Evolutionary conservation across 2,797 vertebrate species (phyloP).

Genomic region (Chelmon rostratus): DNA sequence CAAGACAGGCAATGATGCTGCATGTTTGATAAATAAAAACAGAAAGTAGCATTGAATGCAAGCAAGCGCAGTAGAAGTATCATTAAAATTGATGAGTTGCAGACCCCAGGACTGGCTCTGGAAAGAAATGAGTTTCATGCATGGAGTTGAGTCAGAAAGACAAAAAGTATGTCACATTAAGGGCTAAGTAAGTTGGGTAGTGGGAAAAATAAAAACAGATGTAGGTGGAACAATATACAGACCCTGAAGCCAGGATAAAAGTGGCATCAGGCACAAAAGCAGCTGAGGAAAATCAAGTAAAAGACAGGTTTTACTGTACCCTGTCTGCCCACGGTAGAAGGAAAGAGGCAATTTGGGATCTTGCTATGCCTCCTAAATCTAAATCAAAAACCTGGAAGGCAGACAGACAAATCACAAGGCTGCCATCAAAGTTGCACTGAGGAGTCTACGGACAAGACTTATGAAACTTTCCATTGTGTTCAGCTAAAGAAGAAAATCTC

Average conservation of each 20-base stretch:
- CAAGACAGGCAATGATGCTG: background rate
- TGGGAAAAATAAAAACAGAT: slow-evolving; percentile 62
- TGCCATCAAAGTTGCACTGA: slow-evolving; percentile 28
- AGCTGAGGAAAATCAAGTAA: slow-evolving; percentile 43
- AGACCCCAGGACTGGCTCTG: background rate
- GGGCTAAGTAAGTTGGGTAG: slow-evolving; percentile 23
- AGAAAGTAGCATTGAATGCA: background rate
- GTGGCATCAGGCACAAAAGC: slow-evolving; percentile 47
- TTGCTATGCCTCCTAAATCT: slow-evolving; percentile 28
- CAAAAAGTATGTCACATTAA: slow-evolving; percentile 47
- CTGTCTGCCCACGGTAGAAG: slow-evolving; percentile 17
- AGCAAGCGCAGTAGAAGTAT: slow-evolving; percentile 5
- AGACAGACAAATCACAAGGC: slow-evolving; percentile 20
- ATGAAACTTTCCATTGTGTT: slow-evolving; percentile 23
- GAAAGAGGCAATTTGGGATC: slow-evolving; percentile 30
- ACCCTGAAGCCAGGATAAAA: slow-evolving; percentile 52
- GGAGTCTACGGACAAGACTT: slow-evolving; percentile 20
- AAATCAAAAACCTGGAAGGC: slow-evolving; percentile 34
- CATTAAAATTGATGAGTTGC: slow-evolving; percentile 23
- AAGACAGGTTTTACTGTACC: slow-evolving; percentile 20
- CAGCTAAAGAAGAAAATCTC: background rate
- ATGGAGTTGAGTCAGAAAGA: slow-evolving; percentile 38
- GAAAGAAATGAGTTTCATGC: slow-evolving; percentile 34
- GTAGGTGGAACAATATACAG: slow-evolving; percentile 30
- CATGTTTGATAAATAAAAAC: slow-evolving; percentile 7